Evolutionary conservation across 1,140 invertebrate species (phyloP).

Genomic region (Bilobella aurantiaca): DNA sequence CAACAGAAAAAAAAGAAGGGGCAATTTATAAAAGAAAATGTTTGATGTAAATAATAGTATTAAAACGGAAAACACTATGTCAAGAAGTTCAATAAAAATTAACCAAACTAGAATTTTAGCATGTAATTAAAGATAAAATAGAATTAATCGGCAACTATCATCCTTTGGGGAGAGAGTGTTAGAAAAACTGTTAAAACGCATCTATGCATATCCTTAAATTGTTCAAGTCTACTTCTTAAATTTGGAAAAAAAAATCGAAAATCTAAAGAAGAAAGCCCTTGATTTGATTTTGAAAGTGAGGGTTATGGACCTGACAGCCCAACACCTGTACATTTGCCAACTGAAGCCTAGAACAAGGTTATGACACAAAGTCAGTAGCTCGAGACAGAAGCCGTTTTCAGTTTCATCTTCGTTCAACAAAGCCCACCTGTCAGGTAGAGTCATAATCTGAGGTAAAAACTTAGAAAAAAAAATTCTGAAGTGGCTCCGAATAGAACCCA

Average conservation of each 20-base stretch:
- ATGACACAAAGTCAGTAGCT: constrained; percentile 9
- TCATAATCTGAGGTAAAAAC: background rate
- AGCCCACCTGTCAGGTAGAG: background rate
- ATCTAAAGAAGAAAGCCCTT: background rate
- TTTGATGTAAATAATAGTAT: too few species aligned
- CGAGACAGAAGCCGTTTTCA: constrained; percentile 7
- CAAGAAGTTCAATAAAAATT: background rate
- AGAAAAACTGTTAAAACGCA: too few species aligned
- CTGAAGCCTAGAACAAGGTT: constrained; percentile 1
- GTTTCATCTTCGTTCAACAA: background rate
- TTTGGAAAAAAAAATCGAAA: background rate
- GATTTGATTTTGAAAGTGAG: background rate
- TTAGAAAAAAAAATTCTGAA: background rate
- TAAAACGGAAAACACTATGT: too few species aligned
- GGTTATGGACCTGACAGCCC: background rate
- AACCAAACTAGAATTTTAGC: too few species aligned
- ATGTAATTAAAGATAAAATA: too few species aligned
- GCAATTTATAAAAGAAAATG: too few species aligned
- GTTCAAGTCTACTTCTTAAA: too few species aligned
- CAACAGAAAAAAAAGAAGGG: too few species aligned
- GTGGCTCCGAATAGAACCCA: too few species aligned
- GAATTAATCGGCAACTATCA: too few species aligned
- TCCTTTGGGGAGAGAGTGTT: too few species aligned
- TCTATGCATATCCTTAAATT: too few species aligned
- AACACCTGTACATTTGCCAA: constrained; percentile 6